Evolutionary conservation across 2,113 vertebrate species (phyloP).

Genomic region (Ameiurus melas): DNA sequence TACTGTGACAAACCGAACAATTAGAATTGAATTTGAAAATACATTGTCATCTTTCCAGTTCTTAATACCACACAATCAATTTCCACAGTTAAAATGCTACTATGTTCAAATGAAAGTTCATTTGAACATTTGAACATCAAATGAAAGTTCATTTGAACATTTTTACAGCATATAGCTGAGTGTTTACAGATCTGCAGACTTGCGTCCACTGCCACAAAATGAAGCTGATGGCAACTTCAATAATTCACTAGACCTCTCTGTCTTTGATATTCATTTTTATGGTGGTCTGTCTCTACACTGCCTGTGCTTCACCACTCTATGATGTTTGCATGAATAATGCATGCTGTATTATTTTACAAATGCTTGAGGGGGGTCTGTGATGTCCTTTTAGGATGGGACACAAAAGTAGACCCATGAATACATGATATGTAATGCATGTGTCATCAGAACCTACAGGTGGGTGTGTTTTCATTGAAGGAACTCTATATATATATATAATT

Average conservation of each 20-base stretch:
- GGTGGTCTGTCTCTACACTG: conserved; percentile 49
- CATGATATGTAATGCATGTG: conserved; percentile 21
- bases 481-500: background rate
- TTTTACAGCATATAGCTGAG: background rate
- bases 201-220: conserved; percentile 31
- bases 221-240: conserved; percentile 68
- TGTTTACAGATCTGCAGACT: background rate
- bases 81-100: background rate
- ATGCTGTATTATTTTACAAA: conserved; percentile 55
- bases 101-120: background rate
- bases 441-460: conserved; percentile 33
- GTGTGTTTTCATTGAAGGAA: conserved; percentile 13
- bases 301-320: conserved; percentile 47
- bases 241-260: conserved; percentile 77
- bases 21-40: background rate
- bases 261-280: conserved; percentile 57
- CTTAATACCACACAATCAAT: background rate
- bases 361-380: conserved; percentile 18
- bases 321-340: conserved; percentile 61
- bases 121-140: background rate
- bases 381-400: conserved; percentile 39
- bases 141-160: background rate
- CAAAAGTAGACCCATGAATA: conserved; percentile 5
- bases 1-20: background rate
- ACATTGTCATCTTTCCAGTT: background rate